Conservation (phyloP, 2,113 vertebrate genomes). For the Podarcis muralis region DNA sequence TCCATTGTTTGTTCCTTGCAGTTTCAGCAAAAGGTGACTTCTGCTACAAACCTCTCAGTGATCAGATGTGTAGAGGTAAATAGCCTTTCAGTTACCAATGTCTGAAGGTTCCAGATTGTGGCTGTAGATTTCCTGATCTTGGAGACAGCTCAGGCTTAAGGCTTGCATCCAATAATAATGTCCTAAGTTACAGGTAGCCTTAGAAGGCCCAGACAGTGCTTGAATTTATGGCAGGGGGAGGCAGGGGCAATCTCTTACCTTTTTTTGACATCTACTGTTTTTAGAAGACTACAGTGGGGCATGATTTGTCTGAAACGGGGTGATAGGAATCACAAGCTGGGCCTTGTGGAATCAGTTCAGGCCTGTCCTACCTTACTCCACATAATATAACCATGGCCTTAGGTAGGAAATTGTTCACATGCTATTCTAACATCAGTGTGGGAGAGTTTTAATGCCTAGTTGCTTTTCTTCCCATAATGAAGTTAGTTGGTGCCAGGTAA, state of each 20-base stretch:
- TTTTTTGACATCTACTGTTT: no score
- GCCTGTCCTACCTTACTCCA: neutral
- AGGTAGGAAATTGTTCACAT: neutral
- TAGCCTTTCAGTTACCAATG: neutral
- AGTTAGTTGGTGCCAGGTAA: neutral
- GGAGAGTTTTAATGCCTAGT: neutral
- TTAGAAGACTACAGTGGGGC: neutral
- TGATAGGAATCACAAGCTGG: neutral
- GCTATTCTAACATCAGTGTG: neutral
- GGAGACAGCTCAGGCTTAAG: neutral
- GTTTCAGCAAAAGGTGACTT: slow-evolving; percentile 17
- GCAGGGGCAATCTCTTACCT: no score
- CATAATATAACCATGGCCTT: neutral
- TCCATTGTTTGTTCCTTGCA: neutral
- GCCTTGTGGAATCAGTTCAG: neutral
- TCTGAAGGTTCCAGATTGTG: neutral
- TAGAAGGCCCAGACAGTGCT: neutral
- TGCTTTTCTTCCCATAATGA: neutral
- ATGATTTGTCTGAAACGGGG: neutral
- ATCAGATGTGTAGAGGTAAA: slow-evolving; percentile 14
- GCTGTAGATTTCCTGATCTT: neutral
- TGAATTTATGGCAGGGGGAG: no score
- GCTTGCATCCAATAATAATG: neutral
- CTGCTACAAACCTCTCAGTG: neutral
- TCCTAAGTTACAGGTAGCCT: neutral